Evolutionary conservation across 2,888 invertebrate species (phyloP).

Genomic region (Eupithecia insigniata): DNA sequence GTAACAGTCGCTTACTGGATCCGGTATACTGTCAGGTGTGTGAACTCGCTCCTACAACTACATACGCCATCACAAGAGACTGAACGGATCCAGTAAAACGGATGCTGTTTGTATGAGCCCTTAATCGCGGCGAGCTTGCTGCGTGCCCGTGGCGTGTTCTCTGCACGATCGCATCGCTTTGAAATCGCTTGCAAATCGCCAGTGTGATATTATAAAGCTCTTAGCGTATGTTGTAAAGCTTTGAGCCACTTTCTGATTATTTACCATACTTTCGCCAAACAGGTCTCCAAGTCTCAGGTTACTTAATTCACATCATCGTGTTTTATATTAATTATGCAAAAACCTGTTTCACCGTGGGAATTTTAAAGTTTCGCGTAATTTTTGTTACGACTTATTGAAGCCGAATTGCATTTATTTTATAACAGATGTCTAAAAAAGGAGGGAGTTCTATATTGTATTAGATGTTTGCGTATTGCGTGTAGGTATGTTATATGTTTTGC

Average conservation of each 20-base stretch:
- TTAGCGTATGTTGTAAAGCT: too few species aligned
- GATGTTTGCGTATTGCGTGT: too few species aligned
- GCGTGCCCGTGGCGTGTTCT: too few species aligned
- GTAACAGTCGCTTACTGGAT: too few species aligned
- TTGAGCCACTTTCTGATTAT: conserved; percentile 3
- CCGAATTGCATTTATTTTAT: conserved; percentile 23
- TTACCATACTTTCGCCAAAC: conserved; percentile 36
- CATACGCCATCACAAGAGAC: too few species aligned
- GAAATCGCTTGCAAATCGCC: too few species aligned
- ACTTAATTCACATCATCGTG: conserved; percentile 34
- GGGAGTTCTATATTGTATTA: background rate
- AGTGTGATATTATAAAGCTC: conserved; percentile 5
- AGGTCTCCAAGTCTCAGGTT: conserved; percentile 27
- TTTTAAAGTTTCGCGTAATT: conserved; percentile 35
- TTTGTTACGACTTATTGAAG: conserved; percentile 15
- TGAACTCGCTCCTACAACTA: too few species aligned
- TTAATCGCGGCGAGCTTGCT: too few species aligned
- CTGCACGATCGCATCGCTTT: too few species aligned
- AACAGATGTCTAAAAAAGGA: background rate
- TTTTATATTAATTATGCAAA: conserved; percentile 34
- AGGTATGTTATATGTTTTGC: background rate
- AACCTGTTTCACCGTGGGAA: conserved; percentile 39
- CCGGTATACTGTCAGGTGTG: too few species aligned
- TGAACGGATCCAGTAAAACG: too few species aligned
- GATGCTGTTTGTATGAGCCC: too few species aligned